phyloP scores from a whole-genome alignment of 2,888 invertebrate species.

The Chaetogeoica ovagalla region DNA sequence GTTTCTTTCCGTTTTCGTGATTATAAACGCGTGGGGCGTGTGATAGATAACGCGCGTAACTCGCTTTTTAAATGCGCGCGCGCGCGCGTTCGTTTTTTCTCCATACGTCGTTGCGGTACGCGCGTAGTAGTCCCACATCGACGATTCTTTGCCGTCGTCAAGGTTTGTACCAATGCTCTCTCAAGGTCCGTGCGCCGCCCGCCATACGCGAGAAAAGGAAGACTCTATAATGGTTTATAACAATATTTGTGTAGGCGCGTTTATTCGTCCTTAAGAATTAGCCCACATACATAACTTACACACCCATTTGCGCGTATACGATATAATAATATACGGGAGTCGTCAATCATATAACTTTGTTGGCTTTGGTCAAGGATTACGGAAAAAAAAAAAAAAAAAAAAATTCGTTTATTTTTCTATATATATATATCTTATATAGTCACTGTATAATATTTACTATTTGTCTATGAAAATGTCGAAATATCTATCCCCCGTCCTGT shows the following conservation, averaged over 20 bases:
- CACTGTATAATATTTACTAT: too few relatives aligned
- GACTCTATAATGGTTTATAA: neutral
- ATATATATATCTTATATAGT: neutral
- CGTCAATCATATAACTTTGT: constrained; percentile 27
- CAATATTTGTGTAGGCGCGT: constrained; percentile 29
- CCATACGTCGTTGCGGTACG: constrained; percentile 7
- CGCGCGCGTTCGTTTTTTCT: neutral
- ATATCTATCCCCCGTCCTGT: neutral
- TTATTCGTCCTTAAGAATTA: constrained; percentile 37
- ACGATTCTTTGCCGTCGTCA: constrained; percentile 30
- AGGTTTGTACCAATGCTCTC: neutral
- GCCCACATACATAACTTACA: constrained; percentile 48
- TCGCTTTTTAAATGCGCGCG: neutral
- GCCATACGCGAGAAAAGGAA: constrained; percentile 38
- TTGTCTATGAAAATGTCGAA: constrained; percentile 19
- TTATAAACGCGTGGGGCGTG: neutral
- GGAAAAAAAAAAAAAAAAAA: constrained; percentile 31
- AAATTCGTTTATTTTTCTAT: neutral
- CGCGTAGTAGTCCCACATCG: neutral
- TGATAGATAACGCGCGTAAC: neutral
- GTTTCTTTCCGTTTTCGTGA: neutral
- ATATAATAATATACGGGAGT: neutral
- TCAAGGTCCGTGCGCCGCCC: constrained; percentile 36
- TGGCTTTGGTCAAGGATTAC: constrained; percentile 46
- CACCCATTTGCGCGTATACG: neutral